Base-by-base conservation (phyloP, 2,113 vertebrate genomes). In the Paramisgurnus dabryanus region DNA sequence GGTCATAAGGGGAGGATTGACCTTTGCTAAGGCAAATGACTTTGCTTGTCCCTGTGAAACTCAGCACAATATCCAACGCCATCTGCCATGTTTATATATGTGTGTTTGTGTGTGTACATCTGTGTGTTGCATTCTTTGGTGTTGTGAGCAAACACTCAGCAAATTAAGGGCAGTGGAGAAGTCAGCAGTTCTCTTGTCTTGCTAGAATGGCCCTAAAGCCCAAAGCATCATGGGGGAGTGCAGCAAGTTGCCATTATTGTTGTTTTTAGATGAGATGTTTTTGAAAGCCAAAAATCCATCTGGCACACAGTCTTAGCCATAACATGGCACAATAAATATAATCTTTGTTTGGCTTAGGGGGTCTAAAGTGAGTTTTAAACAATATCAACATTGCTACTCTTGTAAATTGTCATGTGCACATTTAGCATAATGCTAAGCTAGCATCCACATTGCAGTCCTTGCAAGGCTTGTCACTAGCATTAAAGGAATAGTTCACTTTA, bases 1-100 rank as follows among this genome's bases (percentile, higher is more conserved):
- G 92, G 91, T 92, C 93, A 92, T 90, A 90, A 88, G 92, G 91
- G 90, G 76, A 87, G 85, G 85, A 86, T 80, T 90, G 88, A 86
- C 88, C 86, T 86, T 85, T 87, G 84, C 85, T 87, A 85, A 89
- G 88, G 87, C 87, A 88, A 83, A 88, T 85, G 79, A 79, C 88
- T 89, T 81, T 81, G 88, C 86, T 84, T 87, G 80, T 89, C 83
- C 80, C 87, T 72, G 75, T 88, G 81, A 87, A 86, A 86, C 80
- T 90, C 87, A 78, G 67, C 80, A 89, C 88, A 85, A 82, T 87
- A 89, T 86, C 80, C 84, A 60, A 76, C 80, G 87, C 91, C 92
- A 93, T 94, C 93, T 93, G 92, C 89, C 89, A 85, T 79, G 69
- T 82, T 82, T 85, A 60, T 82, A n/a, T 47, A 57, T 79, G 58